Evolutionary conservation across 1,140 invertebrate genomes (phyloP).

Genomic region (Akabosia matsudoensis): DNA sequence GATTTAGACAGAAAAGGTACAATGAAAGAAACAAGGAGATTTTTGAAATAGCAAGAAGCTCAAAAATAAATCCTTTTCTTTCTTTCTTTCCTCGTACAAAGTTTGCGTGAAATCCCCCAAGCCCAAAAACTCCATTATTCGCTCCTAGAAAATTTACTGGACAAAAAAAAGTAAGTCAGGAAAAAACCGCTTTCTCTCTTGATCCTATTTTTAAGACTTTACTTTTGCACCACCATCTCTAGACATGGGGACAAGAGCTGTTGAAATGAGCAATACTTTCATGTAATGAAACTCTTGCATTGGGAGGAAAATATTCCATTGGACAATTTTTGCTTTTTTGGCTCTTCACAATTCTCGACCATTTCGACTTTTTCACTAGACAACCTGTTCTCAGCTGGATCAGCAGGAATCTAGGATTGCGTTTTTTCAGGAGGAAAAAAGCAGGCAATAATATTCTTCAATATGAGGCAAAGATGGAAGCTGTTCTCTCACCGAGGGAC

Average conservation of each 20-base stretch:
- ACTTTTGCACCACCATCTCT: background rate
- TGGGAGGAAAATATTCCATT: no score
- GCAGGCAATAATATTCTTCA: background rate
- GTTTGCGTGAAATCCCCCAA: background rate
- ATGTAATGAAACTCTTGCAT: conserved; percentile 16
- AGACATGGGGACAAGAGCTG: background rate
- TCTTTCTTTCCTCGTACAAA: background rate
- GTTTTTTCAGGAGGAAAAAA: background rate
- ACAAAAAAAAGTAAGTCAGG: no score
- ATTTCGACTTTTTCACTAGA: background rate
- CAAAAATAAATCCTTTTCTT: background rate
- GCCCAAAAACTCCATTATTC: no score
- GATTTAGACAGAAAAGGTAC: background rate
- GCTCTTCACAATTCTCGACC: no score
- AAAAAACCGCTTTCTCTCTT: background rate
- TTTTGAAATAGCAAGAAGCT: background rate
- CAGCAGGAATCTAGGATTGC: conserved; percentile 14
- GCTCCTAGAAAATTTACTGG: no score
- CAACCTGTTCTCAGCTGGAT: conserved; percentile 6
- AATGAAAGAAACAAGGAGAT: background rate
- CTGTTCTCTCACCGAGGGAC: background rate
- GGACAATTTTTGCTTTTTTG: no score
- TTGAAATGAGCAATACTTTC: background rate
- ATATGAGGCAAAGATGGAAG: background rate
- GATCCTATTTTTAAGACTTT: conserved; percentile 1